These are phyloP conservation scores for Romanogobio albipinnatus DNA, from an alignment of 2,113 vertebrate genomes.

Conservation along the genomic window DNA sequence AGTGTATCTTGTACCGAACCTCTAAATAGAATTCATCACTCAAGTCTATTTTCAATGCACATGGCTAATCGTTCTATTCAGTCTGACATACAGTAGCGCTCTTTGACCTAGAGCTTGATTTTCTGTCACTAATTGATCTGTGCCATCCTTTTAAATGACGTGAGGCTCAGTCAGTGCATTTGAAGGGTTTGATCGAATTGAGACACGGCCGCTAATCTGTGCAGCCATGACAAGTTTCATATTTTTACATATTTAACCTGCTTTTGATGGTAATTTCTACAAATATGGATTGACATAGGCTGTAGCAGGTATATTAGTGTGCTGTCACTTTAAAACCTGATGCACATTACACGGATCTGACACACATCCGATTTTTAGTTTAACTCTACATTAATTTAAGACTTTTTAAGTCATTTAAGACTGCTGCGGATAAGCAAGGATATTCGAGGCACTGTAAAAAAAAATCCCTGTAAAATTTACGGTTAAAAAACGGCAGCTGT, in stretches of 20 bases:
- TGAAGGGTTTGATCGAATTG: background rate
- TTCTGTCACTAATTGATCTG: slow-evolving; percentile 27
- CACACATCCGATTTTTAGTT: too few relatives aligned
- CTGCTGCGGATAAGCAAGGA: too few relatives aligned
- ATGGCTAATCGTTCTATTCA: slow-evolving; percentile 17
- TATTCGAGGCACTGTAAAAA: too few relatives aligned
- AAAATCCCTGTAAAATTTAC: too few relatives aligned
- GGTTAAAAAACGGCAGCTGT: too few relatives aligned
- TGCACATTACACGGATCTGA: too few relatives aligned
- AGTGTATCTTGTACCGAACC: background rate
- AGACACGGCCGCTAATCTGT: background rate
- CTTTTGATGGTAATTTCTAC: background rate
- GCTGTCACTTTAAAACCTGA: too few relatives aligned
- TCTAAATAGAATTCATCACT: slow-evolving; percentile 40
- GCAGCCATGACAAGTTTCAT: background rate
- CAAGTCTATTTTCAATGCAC: slow-evolving; percentile 2
- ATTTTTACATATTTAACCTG: background rate
- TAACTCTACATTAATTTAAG: too few relatives aligned
- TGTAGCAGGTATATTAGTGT: too few relatives aligned
- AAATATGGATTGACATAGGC: background rate
- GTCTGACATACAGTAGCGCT: slow-evolving; percentile 19
- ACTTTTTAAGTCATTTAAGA: too few relatives aligned
- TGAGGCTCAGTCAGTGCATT: slow-evolving; percentile 6
- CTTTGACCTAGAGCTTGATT: slow-evolving; percentile 23
- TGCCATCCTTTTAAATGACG: slow-evolving; percentile 10